These are phyloP conservation scores for Platalea minor DNA, from an alignment of 2,797 vertebrate species.

Conservation along the genomic window DNA sequence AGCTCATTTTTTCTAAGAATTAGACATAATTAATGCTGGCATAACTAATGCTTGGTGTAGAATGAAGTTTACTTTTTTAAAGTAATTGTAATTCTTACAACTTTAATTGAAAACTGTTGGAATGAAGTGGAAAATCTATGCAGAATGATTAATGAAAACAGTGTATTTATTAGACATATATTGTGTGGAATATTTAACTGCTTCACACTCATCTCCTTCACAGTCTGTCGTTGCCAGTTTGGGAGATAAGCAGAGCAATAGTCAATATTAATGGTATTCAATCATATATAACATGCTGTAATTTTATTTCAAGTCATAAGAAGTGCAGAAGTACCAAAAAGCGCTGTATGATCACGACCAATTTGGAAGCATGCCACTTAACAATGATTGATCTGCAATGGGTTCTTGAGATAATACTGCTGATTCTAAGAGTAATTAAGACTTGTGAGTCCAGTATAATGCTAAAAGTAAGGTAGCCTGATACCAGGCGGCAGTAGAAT, in stretches of 20 bases:
- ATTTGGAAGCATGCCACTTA: background rate
- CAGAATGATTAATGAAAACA: background rate
- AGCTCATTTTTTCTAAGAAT: background rate
- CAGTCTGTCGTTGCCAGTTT: background rate
- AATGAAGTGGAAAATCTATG: background rate
- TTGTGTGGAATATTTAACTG: background rate
- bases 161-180: background rate
- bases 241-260: background rate
- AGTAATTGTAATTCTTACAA: background rate
- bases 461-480: background rate
- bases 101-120: background rate
- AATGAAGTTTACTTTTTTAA: background rate
- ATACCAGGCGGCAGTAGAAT: background rate
- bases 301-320: background rate
- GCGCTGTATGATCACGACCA: background rate
- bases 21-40: background rate
- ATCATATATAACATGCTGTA: background rate
- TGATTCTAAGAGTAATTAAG: background rate
- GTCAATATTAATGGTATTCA: background rate
- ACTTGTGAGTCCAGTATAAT: background rate
- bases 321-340: background rate
- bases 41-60: background rate
- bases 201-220: background rate
- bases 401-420: background rate
- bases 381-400: background rate